Percentiles rank a stretch among this genome's conserved stretches.
Evolutionary conservation across 1,140 invertebrate species (phyloP).

Genomic region (Brachionus rotundiformis): DNA sequence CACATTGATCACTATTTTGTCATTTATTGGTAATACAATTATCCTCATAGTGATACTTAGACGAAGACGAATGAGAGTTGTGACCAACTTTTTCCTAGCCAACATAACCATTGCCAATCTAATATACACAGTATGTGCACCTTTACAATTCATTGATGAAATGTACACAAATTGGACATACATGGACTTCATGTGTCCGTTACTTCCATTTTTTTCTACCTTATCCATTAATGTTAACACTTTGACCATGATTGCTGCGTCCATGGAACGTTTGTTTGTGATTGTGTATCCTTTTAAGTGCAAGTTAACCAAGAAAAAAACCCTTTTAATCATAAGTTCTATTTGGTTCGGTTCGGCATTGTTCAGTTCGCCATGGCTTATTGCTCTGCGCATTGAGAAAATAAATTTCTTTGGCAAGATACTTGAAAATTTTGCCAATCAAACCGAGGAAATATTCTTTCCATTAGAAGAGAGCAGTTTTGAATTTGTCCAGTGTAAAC

Average conservation of each 20-base stretch:
- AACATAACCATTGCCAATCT: constrained; percentile 50
- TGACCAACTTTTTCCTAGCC: constrained; percentile 47
- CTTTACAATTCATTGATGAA: constrained; percentile 28
- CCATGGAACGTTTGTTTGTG: constrained; percentile 27
- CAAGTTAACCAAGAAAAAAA: constrained; percentile 5
- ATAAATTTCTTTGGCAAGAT: neutral
- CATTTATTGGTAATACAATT: constrained; percentile 11
- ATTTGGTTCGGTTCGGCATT: constrained; percentile 23
- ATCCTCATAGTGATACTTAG: constrained; percentile 41
- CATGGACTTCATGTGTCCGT: constrained; percentile 7
- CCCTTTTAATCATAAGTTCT: neutral
- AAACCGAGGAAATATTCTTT: neutral
- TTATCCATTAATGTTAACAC: constrained; percentile 47
- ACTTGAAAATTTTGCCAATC: neutral
- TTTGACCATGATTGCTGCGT: constrained; percentile 42
- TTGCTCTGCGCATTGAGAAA: neutral
- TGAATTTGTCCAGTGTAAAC: neutral
- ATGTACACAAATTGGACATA: constrained; percentile 3
- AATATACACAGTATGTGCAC: constrained; percentile 45
- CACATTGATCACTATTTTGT: neutral
- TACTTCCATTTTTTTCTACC: constrained; percentile 30
- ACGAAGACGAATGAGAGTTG: constrained; percentile 37
- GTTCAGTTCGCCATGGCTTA: constrained; percentile 16
- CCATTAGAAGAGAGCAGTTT: neutral
- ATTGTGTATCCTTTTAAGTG: constrained; percentile 43